A percentile compares a stretch with the other conserved stretches of the same genome.
phyloP scores from a whole-genome alignment of 1,140 invertebrate species.

The Penaeus vannamei region DNA sequence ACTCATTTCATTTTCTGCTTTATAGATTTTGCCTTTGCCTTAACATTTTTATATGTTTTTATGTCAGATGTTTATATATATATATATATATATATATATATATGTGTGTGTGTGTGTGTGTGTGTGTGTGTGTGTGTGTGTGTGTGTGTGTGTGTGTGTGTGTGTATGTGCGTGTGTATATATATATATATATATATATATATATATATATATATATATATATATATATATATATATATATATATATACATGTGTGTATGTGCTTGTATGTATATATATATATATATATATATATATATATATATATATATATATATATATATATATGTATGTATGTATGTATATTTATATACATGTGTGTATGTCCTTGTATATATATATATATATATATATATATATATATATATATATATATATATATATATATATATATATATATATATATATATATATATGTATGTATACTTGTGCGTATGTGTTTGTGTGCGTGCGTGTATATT shows the following conservation, averaged over 20 bases:
- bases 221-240: neutral
- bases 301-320: slow-evolving; percentile 4
- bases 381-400: slow-evolving; percentile 25
- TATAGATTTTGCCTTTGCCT: too few relatives aligned
- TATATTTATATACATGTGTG: neutral
- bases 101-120: neutral
- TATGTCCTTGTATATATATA: neutral
- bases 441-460: slow-evolving; percentile 1
- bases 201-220: too few relatives aligned
- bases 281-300: slow-evolving; percentile 5
- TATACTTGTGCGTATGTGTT: neutral
- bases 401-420: neutral
- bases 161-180: too few relatives aligned
- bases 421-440: too few relatives aligned
- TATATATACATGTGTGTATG: neutral
- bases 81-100: neutral
- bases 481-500: neutral
- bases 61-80: too few relatives aligned
- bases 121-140: too few relatives aligned
- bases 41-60: too few relatives aligned
- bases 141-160: too few relatives aligned
- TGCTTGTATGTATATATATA: too few relatives aligned
- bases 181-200: too few relatives aligned
- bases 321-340: neutral
- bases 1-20: too few relatives aligned